Evolutionary conservation across 30 jellyfish, hydroid and myxozoan genomes (phyloP), one percentile per base, ranked within the genome.

Genomic region (Turritopsis rubra): DNA sequence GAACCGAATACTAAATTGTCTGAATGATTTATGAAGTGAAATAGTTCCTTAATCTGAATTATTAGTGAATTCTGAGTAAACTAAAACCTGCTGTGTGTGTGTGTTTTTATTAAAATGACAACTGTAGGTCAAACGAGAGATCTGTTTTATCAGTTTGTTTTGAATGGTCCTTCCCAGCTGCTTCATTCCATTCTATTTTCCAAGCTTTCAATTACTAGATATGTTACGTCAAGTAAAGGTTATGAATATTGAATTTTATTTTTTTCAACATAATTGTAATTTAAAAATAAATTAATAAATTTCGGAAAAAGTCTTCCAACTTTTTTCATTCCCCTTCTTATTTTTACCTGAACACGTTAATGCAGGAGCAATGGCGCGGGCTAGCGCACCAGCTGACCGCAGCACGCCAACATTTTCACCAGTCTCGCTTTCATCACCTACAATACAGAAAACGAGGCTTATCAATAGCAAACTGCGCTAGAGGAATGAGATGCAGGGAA

Each of bases 341-440:
- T 23, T 29, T 94, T 52, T 74, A 87, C 95, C 85, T 21, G 84
- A 29, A 68, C 95, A 87, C 16, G 95, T 87, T 81, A 87, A 22
- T 16, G 73, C 52, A 1, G 99, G 99, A 1, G 97, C 99, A 73
- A 94, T 84, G 68, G 99, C 99, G 71, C 99, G 93, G 0, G 99
- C 96, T 17, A 94, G 78, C 20, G 99, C 99, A 70, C 99, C 99
- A 65, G 87, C 89, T 21, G 99, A 94, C 52, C 97, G 86, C 60
- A 94, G 89, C 29, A 88, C 80, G 20, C 99, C 99, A n/a, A 94
- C 75, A 81, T 86, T 86, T 71, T 94, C 99, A 28, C 99, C 99
- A 83, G 87, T 94, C 25, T 88, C 95, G 18, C 41, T 31, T 19
- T 71, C 82, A 7, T 54, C 79, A 23, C 92, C 91, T 66, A 20